Conservation (phyloP, 2,888 invertebrate species). For the Phragmatobia fuliginosa region DNA sequence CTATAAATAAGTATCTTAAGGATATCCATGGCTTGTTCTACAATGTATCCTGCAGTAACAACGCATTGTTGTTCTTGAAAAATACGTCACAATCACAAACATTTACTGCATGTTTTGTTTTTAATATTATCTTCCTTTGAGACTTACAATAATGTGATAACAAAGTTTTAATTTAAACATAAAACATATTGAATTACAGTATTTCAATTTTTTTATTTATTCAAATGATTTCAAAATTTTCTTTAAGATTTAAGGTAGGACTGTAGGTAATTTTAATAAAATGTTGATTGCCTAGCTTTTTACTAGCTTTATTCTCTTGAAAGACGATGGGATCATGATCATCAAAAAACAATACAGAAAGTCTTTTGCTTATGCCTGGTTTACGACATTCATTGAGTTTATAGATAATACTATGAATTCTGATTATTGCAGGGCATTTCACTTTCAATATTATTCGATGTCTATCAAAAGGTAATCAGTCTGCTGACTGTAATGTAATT, state of each 20-base stretch:
- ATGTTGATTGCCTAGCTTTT: not conserved
- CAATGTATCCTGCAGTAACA: no score
- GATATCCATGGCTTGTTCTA: no score
- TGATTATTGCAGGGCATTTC: constrained; percentile 9
- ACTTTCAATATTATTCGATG: constrained; percentile 19
- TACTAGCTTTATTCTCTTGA: not conserved
- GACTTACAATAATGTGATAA: not conserved
- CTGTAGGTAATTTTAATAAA: not conserved
- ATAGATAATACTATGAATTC: constrained; percentile 3
- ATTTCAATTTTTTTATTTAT: no score
- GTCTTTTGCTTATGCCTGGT: not conserved
- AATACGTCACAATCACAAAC: not conserved
- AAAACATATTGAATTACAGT: no score
- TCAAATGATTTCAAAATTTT: no score
- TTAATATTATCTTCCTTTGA: not conserved
- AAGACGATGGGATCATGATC: not conserved
- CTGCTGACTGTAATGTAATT: constrained; percentile 11
- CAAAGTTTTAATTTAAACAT: no score
- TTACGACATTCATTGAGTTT: constrained; percentile 1
- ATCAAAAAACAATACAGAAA: not conserved
- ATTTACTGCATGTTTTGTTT: not conserved
- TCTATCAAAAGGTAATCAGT: constrained; percentile 12
- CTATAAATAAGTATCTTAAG: no score
- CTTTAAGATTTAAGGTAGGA: not conserved
- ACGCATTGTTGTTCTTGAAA: no score